These are phyloP conservation scores for Bombus pascuorum DNA, from an alignment of 1,140 invertebrate genomes.

Conservation along the genomic window DNA sequence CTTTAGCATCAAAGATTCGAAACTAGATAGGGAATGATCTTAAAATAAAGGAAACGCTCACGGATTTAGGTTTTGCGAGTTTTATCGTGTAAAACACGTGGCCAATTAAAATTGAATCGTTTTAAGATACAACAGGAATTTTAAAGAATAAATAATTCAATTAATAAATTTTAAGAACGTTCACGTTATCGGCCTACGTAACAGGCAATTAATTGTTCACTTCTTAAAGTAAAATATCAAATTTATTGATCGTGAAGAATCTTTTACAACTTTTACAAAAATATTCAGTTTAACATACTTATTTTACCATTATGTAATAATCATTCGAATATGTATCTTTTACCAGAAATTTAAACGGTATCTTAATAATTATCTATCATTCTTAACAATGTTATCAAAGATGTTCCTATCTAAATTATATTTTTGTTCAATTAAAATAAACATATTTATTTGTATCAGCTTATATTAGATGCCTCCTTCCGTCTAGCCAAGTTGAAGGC, in stretches of 20 bases:
- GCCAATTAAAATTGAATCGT: slow-evolving; percentile 35
- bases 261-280: neutral
- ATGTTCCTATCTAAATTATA: slow-evolving; percentile 43
- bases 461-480: neutral
- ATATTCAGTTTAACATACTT: neutral
- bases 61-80: slow-evolving; percentile 3
- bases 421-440: neutral
- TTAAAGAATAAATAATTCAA: slow-evolving; percentile 12
- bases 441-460: neutral
- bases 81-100: slow-evolving; percentile 18
- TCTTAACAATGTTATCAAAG: neutral
- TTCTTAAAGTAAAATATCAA: neutral
- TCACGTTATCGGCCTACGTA: neutral
- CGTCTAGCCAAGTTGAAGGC: slow-evolving; percentile 37
- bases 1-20: slow-evolving; percentile 19
- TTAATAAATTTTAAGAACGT: slow-evolving; percentile 10
- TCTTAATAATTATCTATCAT: neutral
- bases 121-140: slow-evolving; percentile 7
- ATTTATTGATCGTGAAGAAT: neutral
- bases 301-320: neutral
- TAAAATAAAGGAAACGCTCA: neutral
- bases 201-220: slow-evolving; percentile 5
- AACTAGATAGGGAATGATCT: slow-evolving; percentile 15
- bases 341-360: neutral
- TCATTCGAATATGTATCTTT: neutral